A percentile compares a stretch with the other conserved stretches of the same genome.
phyloP scores from a whole-genome alignment of 2,888 invertebrate species.

The Thumatha senex region DNA sequence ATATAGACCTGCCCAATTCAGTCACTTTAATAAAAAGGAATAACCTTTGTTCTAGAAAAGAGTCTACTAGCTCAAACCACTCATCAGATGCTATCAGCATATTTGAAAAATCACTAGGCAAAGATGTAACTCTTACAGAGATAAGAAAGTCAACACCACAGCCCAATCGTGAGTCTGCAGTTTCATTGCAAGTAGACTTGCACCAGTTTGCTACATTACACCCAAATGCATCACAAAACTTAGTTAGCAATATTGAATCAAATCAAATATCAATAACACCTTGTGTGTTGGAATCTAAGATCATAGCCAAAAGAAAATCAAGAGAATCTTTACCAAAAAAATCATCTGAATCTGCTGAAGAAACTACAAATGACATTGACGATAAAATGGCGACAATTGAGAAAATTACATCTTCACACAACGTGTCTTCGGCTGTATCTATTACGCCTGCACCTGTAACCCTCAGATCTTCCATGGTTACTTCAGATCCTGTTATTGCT shows the following conservation, averaged over 20 bases:
- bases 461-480: slow-evolving; percentile 5
- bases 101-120: slow-evolving; percentile 77
- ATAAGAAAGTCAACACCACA: slow-evolving; percentile 63
- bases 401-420: slow-evolving; percentile 64
- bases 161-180: slow-evolving; percentile 12
- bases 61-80: slow-evolving; percentile 76
- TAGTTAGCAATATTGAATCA: slow-evolving; percentile 61
- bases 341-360: slow-evolving; percentile 60
- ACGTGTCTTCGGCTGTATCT: slow-evolving; percentile 51
- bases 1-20: slow-evolving; percentile 75
- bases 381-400: slow-evolving; percentile 64
- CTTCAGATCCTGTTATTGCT: neutral
- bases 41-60: slow-evolving; percentile 72
- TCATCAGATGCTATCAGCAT: slow-evolving; percentile 78
- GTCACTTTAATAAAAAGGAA: slow-evolving; percentile 78
- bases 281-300: slow-evolving; percentile 56
- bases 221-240: slow-evolving; percentile 54
- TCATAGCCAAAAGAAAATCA: slow-evolving; percentile 60
- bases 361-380: slow-evolving; percentile 56
- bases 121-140: slow-evolving; percentile 78
- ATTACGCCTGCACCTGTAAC: slow-evolving; percentile 41
- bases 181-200: slow-evolving; percentile 55
- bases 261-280: slow-evolving; percentile 74
- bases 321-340: slow-evolving; percentile 63
- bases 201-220: slow-evolving; percentile 72